These are phyloP conservation scores for Sussaba pulchella DNA, from an alignment of 2,888 invertebrate species.

Conservation along the genomic window DNA sequence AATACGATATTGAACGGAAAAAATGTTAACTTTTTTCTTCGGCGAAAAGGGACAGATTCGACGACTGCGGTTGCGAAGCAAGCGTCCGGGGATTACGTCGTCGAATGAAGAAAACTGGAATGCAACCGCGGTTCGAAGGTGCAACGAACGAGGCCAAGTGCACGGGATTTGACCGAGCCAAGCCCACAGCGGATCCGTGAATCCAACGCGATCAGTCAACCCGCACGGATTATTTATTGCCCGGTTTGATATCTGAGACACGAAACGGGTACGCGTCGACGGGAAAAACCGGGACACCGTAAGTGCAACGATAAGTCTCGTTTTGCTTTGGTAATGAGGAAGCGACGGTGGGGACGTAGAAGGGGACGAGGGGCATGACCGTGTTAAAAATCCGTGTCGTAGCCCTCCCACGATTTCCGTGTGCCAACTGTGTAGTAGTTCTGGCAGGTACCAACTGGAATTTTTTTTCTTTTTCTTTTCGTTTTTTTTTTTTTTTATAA, in stretches of 20 bases:
- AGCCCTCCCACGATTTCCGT: too few relatives aligned
- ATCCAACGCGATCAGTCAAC: background rate
- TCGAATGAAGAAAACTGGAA: too few relatives aligned
- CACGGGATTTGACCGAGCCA: conserved; percentile 10
- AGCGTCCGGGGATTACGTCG: too few relatives aligned
- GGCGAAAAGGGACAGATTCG: too few relatives aligned
- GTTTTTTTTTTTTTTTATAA: background rate
- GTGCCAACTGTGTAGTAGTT: conserved; percentile 25
- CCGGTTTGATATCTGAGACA: conserved; percentile 28
- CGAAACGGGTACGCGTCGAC: conserved; percentile 29
- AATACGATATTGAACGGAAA: too few relatives aligned
- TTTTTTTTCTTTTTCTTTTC: background rate
- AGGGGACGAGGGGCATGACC: conserved; percentile 21
- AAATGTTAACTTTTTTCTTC: too few relatives aligned
- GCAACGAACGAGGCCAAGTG: conserved; percentile 26
- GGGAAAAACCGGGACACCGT: conserved; percentile 12
- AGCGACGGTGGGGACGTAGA: too few relatives aligned
- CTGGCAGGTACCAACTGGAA: conserved; percentile 43
- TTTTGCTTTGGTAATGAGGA: too few relatives aligned
- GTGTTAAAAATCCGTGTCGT: conserved; percentile 35
- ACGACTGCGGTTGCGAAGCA: too few relatives aligned
- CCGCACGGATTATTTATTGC: background rate
- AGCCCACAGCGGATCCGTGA: background rate
- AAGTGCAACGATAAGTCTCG: background rate
- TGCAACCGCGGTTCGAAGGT: background rate